Base-by-base conservation (phyloP, 2,888 invertebrate genomes). In the Drosophila mimetica region DNA sequence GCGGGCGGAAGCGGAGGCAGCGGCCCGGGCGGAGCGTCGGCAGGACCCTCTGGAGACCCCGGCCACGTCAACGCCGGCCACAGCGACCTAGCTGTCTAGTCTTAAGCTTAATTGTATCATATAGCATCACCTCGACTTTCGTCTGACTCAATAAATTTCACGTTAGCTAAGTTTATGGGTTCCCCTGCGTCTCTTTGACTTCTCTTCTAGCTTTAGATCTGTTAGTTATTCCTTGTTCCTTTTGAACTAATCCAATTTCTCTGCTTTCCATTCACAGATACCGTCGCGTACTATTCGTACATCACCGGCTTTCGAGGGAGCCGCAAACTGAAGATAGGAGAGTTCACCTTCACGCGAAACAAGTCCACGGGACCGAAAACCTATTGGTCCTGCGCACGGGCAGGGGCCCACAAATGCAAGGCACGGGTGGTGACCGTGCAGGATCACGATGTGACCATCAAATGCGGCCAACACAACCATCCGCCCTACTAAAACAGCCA, bases 351-450 rank as follows among this genome's bases (percentile, higher is more conserved):
- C 70, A 92, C 92, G 6, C 88, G 91, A 59, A 92, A 92, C 67
- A 92, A 92, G 76, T 86, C 90, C 4, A 88, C 90, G 2, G 91
- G 91, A 4, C 47, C 71, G 25, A 92, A 92, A 77, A 91, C 91
- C 0, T 92, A 92, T 80, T 92, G 92, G 92, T 92, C 92, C 6
- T 92, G 92, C 75, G 92, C 92, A 11, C 89, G 92, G 25, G 92
- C 92, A 52, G 92, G 91, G 20, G 84, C 91, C 3, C 91, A 92
- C 72, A 92, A 92, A 71, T 92, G 92, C 77, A 92, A 92, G 79
- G 92, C 92, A 34, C 89, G 92, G 25, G 92, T 92, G 51, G 91
- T 92, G 13, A 91, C 92, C 32, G 82, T 91, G 47, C 88, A 90
- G 73, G 90, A 91, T 54, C 90, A 91, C 36, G 91, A 91, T 76